Evolutionary conservation across 2,797 vertebrate genomes (phyloP).

Genomic region (Anabas testudineus): DNA sequence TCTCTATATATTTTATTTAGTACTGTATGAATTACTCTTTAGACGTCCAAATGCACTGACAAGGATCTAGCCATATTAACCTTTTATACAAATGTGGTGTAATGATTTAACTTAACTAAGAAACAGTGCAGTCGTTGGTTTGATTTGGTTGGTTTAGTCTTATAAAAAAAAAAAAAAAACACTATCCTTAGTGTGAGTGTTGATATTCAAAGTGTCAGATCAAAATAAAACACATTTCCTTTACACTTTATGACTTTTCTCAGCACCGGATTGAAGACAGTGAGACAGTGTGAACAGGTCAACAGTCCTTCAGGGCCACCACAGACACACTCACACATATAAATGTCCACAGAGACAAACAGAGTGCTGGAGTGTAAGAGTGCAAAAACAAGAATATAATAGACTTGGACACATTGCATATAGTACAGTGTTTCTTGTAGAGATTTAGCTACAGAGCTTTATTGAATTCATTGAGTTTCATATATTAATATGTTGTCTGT

Average conservation of each 20-base stretch:
- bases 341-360: conserved; percentile 23
- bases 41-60: no score
- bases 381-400: conserved; percentile 5
- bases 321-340: conserved; percentile 18
- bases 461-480: no score
- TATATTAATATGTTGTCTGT: no score
- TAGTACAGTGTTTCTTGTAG: background rate
- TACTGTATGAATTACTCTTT: no score
- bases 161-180: no score
- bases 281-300: conserved; percentile 39
- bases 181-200: background rate
- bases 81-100: background rate
- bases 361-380: conserved; percentile 19
- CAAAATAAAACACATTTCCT: conserved; percentile 23
- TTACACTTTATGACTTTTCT: conserved; percentile 24
- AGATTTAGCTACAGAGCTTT: background rate
- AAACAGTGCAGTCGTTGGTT: background rate
- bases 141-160: no score
- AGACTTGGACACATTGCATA: background rate
- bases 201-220: conserved; percentile 13
- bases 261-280: conserved; percentile 8
- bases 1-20: no score
- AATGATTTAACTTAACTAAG: conserved; percentile 16
- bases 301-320: conserved; percentile 26
- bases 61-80: conserved; percentile 19